Percentiles rank a stretch among this genome's conserved stretches.
These are phyloP conservation scores for Gobionotothen gibberifrons DNA, from an alignment of 2,797 vertebrate species.

Conservation along the genomic window DNA sequence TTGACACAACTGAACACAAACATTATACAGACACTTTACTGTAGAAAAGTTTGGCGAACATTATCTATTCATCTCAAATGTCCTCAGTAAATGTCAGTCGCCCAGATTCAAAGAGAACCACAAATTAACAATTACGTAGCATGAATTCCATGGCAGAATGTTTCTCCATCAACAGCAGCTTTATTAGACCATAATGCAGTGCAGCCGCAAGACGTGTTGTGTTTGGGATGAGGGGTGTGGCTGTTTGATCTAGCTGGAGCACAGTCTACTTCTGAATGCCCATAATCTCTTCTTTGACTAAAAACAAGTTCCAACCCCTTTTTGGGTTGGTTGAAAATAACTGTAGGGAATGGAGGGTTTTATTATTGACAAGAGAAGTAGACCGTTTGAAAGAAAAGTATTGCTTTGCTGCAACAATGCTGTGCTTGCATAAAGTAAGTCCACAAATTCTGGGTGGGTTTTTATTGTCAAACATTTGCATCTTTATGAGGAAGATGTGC, in stretches of 20 bases:
- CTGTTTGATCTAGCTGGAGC: slow-evolving; percentile 20
- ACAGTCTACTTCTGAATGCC: slow-evolving; percentile 22
- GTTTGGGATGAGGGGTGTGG: slow-evolving; percentile 48
- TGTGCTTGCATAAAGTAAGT: slow-evolving; percentile 9
- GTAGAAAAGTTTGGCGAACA: background rate
- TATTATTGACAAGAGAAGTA: slow-evolving; percentile 14
- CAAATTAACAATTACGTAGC: slow-evolving; percentile 31
- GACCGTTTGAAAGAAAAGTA: slow-evolving; percentile 15
- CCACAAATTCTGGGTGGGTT: slow-evolving; percentile 14
- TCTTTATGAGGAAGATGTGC: slow-evolving; percentile 30
- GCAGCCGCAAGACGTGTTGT: slow-evolving; percentile 47
- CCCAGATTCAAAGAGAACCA: slow-evolving; percentile 8
- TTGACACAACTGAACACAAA: slow-evolving; percentile 9
- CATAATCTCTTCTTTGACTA: slow-evolving; percentile 36
- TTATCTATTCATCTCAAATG: slow-evolving; percentile 11
- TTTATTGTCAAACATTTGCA: slow-evolving; percentile 43
- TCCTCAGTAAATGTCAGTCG: background rate
- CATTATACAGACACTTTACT: background rate
- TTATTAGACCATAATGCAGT: slow-evolving; percentile 35
- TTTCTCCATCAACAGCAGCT: slow-evolving; percentile 47
- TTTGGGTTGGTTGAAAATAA: background rate
- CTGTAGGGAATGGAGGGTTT: background rate
- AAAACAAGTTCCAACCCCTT: slow-evolving; percentile 31
- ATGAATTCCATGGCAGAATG: slow-evolving; percentile 39
- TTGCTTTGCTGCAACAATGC: slow-evolving; percentile 19